Evolutionary conservation across 1,140 invertebrate species (phyloP).

Genomic region (Caenorhabditis latens): DNA sequence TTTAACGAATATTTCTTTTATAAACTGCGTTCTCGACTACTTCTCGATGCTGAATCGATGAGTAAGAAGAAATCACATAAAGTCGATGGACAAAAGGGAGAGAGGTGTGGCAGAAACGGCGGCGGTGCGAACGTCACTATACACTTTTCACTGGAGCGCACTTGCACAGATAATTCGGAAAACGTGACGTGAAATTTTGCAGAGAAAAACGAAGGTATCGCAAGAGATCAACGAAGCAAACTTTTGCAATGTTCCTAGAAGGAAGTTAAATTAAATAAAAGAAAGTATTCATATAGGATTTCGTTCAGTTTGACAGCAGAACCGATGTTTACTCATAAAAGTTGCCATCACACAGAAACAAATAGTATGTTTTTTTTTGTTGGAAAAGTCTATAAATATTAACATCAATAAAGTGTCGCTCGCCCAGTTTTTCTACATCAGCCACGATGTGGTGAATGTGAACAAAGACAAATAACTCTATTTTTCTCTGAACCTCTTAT

Average conservation of each 20-base stretch:
- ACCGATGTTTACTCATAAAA: background rate
- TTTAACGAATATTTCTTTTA: background rate
- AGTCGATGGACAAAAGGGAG: constrained; percentile 11
- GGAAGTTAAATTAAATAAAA: too few species aligned
- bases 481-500: constrained; percentile 7
- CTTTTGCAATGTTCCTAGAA: background rate
- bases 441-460: background rate
- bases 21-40: background rate
- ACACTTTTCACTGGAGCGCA: constrained; percentile 21
- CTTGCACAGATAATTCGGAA: constrained; percentile 27
- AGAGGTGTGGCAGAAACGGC: constrained; percentile 14
- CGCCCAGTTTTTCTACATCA: background rate
- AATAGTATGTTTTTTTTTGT: background rate
- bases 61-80: constrained; percentile 29
- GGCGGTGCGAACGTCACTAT: constrained; percentile 21
- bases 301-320: background rate
- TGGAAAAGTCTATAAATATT: constrained; percentile 4
- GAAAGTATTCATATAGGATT: background rate
- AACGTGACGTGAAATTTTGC: background rate
- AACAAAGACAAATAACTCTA: constrained; percentile 20
- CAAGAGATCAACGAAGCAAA: background rate
- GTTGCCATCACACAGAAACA: background rate
- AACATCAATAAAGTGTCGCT: background rate
- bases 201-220: background rate
- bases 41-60: background rate